Percentiles rank a stretch among this genome's conserved stretches.
Conservation (phyloP, 2,113 vertebrate genomes). For the Chaenogobius annularis region DNA sequence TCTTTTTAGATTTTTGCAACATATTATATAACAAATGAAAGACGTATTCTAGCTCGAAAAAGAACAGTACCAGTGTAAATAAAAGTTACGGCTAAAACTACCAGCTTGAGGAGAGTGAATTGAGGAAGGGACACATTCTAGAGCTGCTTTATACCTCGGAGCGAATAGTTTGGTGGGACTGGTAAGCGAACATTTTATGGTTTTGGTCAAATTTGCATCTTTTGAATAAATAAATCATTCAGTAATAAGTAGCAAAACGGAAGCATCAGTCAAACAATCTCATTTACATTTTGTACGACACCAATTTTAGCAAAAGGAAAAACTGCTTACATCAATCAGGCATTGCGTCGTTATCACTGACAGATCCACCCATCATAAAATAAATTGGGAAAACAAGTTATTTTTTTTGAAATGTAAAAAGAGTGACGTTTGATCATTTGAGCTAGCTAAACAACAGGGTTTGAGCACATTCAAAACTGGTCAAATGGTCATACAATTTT, state of each 20-base stretch:
- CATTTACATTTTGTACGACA: slow-evolving; percentile 23
- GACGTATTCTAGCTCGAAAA: slow-evolving; percentile 39
- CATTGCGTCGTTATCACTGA: background rate
- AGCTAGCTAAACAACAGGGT: background rate
- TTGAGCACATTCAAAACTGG: background rate
- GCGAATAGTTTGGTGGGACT: slow-evolving; percentile 28
- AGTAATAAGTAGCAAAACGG: slow-evolving; percentile 41
- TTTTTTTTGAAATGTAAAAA: background rate
- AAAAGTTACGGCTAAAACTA: slow-evolving; percentile 27
- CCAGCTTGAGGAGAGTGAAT: slow-evolving; percentile 30
- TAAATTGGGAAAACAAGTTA: background rate
- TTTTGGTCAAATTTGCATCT: slow-evolving; percentile 56
- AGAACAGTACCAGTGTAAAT: slow-evolving; percentile 60
- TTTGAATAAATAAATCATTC: slow-evolving; percentile 29
- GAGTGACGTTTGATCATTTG: background rate
- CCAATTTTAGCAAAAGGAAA: slow-evolving; percentile 29
- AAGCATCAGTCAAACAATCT: slow-evolving; percentile 50
- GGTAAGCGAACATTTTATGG: slow-evolving; percentile 14
- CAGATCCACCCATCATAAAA: background rate
- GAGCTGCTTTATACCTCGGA: slow-evolving; percentile 34
- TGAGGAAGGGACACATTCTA: slow-evolving; percentile 27
- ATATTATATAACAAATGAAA: slow-evolving; percentile 4
- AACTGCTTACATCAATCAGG: slow-evolving; percentile 23
- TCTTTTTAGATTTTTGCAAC: slow-evolving; percentile 34
- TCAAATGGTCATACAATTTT: background rate